Base-by-base conservation (phyloP, 2,797 vertebrate species). In the Sternotherus odoratus region DNA sequence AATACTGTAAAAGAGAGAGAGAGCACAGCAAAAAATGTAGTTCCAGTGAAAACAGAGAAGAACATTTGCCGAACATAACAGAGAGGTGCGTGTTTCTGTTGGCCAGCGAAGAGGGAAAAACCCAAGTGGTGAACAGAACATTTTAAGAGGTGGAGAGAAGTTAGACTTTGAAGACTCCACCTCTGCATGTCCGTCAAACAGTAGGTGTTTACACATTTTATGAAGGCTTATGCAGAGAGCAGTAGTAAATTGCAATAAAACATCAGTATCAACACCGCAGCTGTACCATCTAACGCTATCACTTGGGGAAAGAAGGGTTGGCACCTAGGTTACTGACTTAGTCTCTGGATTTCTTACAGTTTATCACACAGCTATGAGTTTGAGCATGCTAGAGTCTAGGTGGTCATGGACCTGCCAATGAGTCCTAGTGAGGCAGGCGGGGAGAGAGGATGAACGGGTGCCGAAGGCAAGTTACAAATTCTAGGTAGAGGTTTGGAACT, bases 111-210 rank as follows among this genome's bases (percentile, higher is more conserved):
- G 36, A 96, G 91, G 78, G 48, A 39, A 39, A 12, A 92, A 86
- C 49, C 77, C 77, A 95, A 77, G 33, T 8, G 57, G 63, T 77
- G 85, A 91, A 87, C 2, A 6, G 66, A 56, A 53, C 36, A 92
- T 92, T 74, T 88, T 78, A 90, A 87, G 6, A 87, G 79, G 82
- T 92, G 82, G 82, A 85, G 56, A 33, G 83, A 83, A 75, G 95
- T 93, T 78, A 93, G 90, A 94, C 94, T 92, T 82, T 87, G 80
- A 91, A 84, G 92, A 87, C 88, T 84, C 91, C 93, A 94, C 95
- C 36, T 95, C 96, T 95, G 75, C 96, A 87, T 93, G 96, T 85
- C 8, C 0, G 86, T 57, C 95, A 95, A 36, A 94, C 66, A 85
- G 82, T 82, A 91, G 72, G 78, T 72, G 87, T 92, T 88, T 78